Evolutionary conservation across 2,113 vertebrate genomes (phyloP), one percentile per base, ranked within the genome.

Genomic region (Platysteira castanea): DNA sequence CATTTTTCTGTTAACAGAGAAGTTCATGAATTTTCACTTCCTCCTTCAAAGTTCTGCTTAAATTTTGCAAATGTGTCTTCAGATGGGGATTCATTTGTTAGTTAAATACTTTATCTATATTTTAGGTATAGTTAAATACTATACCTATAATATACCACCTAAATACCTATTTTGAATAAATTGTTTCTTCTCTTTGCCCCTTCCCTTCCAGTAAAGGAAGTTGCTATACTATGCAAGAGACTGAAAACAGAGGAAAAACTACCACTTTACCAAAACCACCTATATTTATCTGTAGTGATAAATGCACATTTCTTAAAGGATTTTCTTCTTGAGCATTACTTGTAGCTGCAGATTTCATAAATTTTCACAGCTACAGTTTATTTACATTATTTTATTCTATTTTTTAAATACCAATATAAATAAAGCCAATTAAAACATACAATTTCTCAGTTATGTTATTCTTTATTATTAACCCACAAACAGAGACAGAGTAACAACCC

Each of bases 261-360:
- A 63, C 4, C 5, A 21, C 57, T 84, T 75, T 78, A 17, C 44
- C 37, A 42, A 79, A 92, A 5, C 2, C 24, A 68, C 4, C 11
- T 26, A 6, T 24, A 68, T 39, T 82, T 79, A 73, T 30, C 31
- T 1, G 0, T 14, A 79, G 26, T 27, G 24, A 54, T 50, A 68
- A 57, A 49, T 7, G 3, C 9, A 53, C 18, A 41, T 10, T 9
- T 70, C 47, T 69, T 37, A 30, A 0, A 0, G 44, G n/a, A 27
- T 44, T 79, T 71, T 92, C 54, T 49, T 53, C 27, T 27, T 39
- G 6, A 17, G 8, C 10, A 11, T 41, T 91, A 39, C 27, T 85
- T 80, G 53, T n/a, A 82, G 4, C 10, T 64, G 20, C 30, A 67
- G 39, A 42, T 41, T 59, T 79, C 59, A 49, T 64, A 47, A 30